Conservation (phyloP, 2,888 invertebrate species). For the Papilio gigon region DNA sequence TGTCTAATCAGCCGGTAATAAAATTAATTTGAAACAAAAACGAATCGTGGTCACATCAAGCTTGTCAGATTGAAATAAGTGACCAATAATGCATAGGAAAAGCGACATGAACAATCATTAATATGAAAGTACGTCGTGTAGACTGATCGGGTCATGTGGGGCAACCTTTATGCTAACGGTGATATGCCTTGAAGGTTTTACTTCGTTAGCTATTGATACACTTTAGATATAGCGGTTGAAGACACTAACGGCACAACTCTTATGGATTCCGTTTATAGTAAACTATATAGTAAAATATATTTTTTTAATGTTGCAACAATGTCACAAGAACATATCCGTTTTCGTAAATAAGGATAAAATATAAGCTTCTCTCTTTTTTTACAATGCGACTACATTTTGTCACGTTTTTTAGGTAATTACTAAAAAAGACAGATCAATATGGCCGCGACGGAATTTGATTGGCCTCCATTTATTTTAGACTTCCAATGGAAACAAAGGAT, state of each 20-base stretch:
- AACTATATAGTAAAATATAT: neutral
- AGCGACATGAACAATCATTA: neutral
- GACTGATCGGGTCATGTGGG: slow-evolving; percentile 48
- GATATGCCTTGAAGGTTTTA: slow-evolving; percentile 52
- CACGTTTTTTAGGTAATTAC: no score
- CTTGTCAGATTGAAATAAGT: neutral
- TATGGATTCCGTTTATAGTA: neutral
- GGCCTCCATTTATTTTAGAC: no score
- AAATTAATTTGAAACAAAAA: slow-evolving; percentile 5
- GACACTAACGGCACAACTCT: slow-evolving; percentile 17
- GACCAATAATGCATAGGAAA: neutral
- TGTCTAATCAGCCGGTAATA: neutral
- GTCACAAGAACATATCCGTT: no score
- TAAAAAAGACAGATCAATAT: no score
- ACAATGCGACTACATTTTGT: no score
- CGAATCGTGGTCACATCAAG: neutral
- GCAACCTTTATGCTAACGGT: slow-evolving; percentile 58
- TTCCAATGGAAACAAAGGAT: no score
- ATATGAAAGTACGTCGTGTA: slow-evolving; percentile 21
- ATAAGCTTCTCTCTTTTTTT: no score
- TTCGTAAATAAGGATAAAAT: no score
- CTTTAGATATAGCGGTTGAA: slow-evolving; percentile 36
- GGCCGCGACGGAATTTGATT: no score
- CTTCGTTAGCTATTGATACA: slow-evolving; percentile 48
- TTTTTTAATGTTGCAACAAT: neutral